These are phyloP conservation scores for Corythornis vintsioides DNA, from an alignment of 2,113 vertebrate species.

Conservation along the genomic window DNA sequence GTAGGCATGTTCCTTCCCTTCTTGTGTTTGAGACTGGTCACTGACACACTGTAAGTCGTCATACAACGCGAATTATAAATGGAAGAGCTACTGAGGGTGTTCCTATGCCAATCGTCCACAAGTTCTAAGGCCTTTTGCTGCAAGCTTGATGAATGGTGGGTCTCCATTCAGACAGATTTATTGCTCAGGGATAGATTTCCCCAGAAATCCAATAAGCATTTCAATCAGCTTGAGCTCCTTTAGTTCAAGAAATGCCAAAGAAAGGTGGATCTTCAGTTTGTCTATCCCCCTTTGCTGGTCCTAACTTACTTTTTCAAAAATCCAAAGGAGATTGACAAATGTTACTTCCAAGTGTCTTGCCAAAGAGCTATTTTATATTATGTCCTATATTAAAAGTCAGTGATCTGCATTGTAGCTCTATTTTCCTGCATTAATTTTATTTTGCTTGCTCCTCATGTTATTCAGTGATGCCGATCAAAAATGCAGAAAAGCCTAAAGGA, in stretches of 20 bases:
- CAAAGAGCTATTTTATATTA: background rate
- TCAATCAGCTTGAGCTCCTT: background rate
- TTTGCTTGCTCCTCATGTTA: background rate
- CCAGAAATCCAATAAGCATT: constrained; percentile 3
- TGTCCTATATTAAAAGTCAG: background rate
- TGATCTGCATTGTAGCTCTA: background rate
- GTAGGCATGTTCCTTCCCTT: background rate
- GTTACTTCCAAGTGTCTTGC: background rate
- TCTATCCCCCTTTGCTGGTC: background rate
- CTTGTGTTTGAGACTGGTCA: background rate
- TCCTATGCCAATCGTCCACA: background rate
- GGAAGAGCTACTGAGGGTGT: background rate
- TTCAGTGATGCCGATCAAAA: background rate
- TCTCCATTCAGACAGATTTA: constrained; percentile 1
- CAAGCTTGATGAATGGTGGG: background rate
- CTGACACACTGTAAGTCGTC: background rate
- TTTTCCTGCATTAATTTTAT: background rate
- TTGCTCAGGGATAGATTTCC: background rate
- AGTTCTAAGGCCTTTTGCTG: constrained; percentile 1
- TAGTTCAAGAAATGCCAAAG: background rate
- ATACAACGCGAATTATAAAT: background rate
- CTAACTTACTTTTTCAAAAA: background rate
- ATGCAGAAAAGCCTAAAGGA: background rate
- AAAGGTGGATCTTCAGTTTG: background rate
- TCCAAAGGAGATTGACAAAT: background rate